Percentiles rank a stretch among this genome's conserved stretches.
Conservation (phyloP, 2,797 vertebrate species). For the Lagorchestes hirsutus region DNA sequence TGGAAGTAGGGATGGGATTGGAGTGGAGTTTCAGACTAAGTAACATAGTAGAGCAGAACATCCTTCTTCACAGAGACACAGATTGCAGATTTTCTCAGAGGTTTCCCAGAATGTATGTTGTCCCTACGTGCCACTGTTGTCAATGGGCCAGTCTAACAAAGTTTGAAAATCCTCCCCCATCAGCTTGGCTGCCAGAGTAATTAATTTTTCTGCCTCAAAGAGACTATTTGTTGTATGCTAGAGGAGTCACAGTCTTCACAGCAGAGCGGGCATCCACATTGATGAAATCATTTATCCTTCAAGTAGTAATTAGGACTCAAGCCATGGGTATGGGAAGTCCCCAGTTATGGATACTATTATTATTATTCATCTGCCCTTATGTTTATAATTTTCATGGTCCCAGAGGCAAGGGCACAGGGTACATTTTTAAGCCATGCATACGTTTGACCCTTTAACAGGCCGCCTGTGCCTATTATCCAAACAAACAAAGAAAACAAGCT, state of each 20-base stretch:
- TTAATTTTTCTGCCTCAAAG: background rate
- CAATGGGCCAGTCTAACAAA: background rate
- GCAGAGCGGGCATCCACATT: background rate
- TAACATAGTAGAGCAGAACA: background rate
- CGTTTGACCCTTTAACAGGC: conserved; percentile 59
- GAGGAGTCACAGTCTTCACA: background rate
- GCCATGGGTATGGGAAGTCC: conserved; percentile 53
- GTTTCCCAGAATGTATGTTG: background rate
- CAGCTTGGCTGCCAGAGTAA: background rate
- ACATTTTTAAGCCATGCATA: background rate
- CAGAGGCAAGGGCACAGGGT: conserved; percentile 4
- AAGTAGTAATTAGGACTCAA: conserved; percentile 48
- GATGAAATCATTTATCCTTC: conserved; percentile 16
- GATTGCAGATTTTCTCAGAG: background rate
- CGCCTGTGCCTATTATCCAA: conserved; percentile 13
- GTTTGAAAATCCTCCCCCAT: conserved; percentile 22
- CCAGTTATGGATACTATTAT: conserved; percentile 49
- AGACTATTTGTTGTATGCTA: background rate
- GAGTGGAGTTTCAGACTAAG: background rate
- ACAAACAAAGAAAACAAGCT: conserved; percentile 67
- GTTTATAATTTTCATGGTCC: conserved; percentile 48
- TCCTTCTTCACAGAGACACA: background rate
- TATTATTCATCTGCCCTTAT: conserved; percentile 51
- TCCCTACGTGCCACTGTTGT: background rate
- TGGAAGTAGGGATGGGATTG: background rate